Evolutionary conservation across 37 sponge, comb jelly and placozoan genomes (phyloP).

Genomic region (Agelas oroides): DNA sequence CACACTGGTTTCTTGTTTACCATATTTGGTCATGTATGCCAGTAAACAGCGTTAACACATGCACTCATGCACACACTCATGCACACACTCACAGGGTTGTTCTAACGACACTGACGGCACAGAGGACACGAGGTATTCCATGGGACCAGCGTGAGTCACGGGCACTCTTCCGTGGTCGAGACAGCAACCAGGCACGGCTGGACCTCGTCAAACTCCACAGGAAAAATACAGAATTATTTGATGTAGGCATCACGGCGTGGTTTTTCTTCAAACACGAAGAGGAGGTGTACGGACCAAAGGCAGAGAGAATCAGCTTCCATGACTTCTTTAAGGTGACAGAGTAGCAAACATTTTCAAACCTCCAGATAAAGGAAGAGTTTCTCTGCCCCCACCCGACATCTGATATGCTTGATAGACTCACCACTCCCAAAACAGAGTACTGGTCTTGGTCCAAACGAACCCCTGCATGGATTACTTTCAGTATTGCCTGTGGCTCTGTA

Average conservation of each 20-base stretch:
- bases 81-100: slow-evolving; percentile 46
- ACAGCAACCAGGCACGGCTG: slow-evolving; percentile 93
- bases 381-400: too few relatives aligned
- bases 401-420: too few relatives aligned
- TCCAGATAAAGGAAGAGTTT: too few relatives aligned
- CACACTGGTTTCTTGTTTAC: too few relatives aligned
- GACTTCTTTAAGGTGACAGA: slow-evolving; percentile 87
- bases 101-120: slow-evolving; percentile 76
- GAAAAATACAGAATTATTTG: slow-evolving; percentile 83
- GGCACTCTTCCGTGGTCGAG: slow-evolving; percentile 96
- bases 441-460: too few relatives aligned
- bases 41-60: too few relatives aligned
- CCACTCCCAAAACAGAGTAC: too few relatives aligned
- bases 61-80: neutral
- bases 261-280: slow-evolving; percentile 87
- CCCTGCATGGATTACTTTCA: too few relatives aligned
- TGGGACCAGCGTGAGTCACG: slow-evolving; percentile 89
- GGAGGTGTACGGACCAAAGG: slow-evolving; percentile 79
- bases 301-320: slow-evolving; percentile 64
- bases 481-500: too few relatives aligned
- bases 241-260: slow-evolving; percentile 84
- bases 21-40: too few relatives aligned
- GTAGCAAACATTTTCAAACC: too few relatives aligned
- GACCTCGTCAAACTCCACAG: slow-evolving; percentile 85
- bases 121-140: slow-evolving; percentile 60